Conservation (phyloP, 2,113 vertebrate species). For the Cebus imitator region DNA sequence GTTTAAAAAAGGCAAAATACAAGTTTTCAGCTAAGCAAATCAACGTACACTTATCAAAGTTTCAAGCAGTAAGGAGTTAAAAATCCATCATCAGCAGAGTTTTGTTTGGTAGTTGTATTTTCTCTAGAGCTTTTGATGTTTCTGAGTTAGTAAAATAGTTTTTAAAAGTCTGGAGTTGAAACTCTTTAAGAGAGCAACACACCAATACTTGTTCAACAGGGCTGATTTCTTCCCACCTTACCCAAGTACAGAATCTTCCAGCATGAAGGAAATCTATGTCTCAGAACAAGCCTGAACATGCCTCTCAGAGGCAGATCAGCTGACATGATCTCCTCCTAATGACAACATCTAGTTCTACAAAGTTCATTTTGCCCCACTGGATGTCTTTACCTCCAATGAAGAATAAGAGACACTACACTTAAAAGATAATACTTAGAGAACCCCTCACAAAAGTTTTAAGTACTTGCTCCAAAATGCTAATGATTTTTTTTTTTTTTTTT, state of each 20-base stretch:
- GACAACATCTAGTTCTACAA: conserved; percentile 28
- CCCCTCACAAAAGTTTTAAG: not conserved
- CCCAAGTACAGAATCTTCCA: not conserved
- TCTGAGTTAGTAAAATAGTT: not conserved
- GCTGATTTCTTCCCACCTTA: conserved; percentile 1
- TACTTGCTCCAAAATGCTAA: not conserved
- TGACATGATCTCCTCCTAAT: not conserved
- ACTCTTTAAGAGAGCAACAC: not conserved
- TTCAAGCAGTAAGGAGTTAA: not conserved
- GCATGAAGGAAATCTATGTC: not conserved
- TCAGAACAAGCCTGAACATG: conserved; percentile 74
- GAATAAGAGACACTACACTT: not conserved
- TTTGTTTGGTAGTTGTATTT: not conserved
- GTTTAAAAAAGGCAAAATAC: not conserved
- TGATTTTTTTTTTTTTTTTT: too few species aligned
- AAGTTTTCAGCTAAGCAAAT: not conserved
- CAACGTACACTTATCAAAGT: not conserved
- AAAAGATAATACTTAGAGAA: not conserved
- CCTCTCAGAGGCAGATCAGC: conserved; percentile 28
- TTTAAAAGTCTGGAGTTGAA: not conserved
- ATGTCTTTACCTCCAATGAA: not conserved
- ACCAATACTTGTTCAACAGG: not conserved
- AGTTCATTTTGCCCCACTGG: not conserved
- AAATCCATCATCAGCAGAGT: not conserved
- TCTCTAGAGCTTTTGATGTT: not conserved